Evolutionary conservation across 2,888 invertebrate species (phyloP).

Genomic region (Darwinula stevensoni): DNA sequence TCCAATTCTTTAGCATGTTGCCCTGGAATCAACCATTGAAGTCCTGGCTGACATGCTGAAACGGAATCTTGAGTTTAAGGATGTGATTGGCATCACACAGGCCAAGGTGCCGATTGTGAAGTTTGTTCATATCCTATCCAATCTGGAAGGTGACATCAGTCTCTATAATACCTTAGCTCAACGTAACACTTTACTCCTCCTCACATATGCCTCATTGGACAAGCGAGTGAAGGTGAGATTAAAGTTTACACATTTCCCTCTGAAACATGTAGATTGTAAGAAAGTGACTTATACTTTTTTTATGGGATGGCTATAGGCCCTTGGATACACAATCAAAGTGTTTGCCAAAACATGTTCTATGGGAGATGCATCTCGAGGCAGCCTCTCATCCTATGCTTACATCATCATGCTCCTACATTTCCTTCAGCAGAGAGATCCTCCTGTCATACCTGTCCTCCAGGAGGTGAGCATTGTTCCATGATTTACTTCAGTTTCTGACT

Average conservation of each 20-base stretch:
- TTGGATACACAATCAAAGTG: constrained; percentile 23
- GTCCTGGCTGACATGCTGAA: constrained; percentile 16
- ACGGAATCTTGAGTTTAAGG: constrained; percentile 15
- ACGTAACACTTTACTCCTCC: constrained; percentile 23
- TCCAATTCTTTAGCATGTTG: constrained; percentile 5
- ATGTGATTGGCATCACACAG: no score
- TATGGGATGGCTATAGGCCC: constrained; percentile 12
- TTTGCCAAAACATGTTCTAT: constrained; percentile 26
- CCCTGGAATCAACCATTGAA: constrained; percentile 12
- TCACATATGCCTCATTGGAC: constrained; percentile 22
- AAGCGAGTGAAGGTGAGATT: constrained; percentile 17
- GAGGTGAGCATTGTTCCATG: constrained; percentile 16
- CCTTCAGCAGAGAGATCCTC: constrained; percentile 23
- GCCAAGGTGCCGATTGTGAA: constrained; percentile 31
- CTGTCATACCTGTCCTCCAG: constrained; percentile 27
- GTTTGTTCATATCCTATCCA: constrained; percentile 17
- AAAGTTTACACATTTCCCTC: no score
- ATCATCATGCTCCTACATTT: constrained; percentile 26
- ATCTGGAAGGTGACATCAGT: constrained; percentile 26
- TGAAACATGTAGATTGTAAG: no score
- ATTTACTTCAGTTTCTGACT: constrained; percentile 4
- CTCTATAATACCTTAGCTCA: constrained; percentile 26
- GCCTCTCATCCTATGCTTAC: constrained; percentile 28
- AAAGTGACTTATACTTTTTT: constrained; percentile 7
- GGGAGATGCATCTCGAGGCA: constrained; percentile 26